Conservation (phyloP, 2,888 invertebrate species). For the Saturnia pavonia region DNA sequence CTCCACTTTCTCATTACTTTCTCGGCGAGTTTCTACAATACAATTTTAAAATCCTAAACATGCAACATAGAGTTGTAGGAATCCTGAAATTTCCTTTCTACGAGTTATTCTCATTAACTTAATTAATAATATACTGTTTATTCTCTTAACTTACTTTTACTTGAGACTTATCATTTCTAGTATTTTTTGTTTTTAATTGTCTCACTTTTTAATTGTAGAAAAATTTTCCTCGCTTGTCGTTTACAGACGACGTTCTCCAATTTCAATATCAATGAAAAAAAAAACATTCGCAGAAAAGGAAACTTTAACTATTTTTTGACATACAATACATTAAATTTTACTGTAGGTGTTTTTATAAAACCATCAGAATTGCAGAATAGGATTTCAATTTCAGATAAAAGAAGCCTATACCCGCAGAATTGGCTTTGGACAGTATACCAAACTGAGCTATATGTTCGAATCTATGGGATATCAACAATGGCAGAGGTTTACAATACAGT, state of each 20-base stretch:
- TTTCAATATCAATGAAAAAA: background rate
- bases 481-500: too few relatives aligned
- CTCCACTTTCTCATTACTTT: background rate
- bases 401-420: background rate
- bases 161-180: background rate
- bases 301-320: background rate
- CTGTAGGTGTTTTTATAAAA: background rate
- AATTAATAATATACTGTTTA: too few relatives aligned
- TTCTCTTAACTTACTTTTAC: too few relatives aligned
- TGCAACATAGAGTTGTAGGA: background rate
- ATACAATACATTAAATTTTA: background rate
- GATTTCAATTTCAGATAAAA: constrained; percentile 11
- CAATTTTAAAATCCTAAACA: background rate
- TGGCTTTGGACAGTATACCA: background rate
- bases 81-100: background rate
- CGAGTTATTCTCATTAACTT: background rate
- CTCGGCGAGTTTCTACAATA: background rate
- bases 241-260: too few relatives aligned
- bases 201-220: too few relatives aligned
- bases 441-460: background rate
- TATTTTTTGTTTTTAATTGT: background rate
- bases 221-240: too few relatives aligned
- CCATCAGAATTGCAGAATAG: background rate
- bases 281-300: background rate
- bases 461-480: background rate